These are phyloP conservation scores for Eptatretus atami DNA, from an alignment of 2,797 vertebrate genomes.

Conservation along the genomic window DNA sequence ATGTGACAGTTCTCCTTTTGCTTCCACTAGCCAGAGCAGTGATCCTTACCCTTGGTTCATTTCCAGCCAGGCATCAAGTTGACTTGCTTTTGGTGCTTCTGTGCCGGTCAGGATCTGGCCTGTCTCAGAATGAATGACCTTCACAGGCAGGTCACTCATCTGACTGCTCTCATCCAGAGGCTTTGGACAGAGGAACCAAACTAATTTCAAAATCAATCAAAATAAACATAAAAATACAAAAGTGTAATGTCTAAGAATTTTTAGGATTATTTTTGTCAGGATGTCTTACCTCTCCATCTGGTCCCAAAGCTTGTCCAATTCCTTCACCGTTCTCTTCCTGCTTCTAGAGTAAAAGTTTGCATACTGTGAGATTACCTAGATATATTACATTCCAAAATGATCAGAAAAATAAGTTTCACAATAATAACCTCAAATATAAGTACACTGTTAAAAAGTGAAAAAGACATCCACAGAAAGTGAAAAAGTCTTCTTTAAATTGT, in stretches of 20 bases:
- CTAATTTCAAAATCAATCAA: too few species aligned
- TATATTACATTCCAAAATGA: too few species aligned
- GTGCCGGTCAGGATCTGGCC: conserved; percentile 76
- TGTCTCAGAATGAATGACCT: conserved; percentile 85
- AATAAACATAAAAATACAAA: too few species aligned
- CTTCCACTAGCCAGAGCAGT: background rate
- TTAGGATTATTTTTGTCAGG: background rate
- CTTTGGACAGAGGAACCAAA: conserved; percentile 14
- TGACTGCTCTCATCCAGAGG: conserved; percentile 91
- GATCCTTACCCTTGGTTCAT: conserved; percentile 83
- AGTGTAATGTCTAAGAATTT: too few species aligned
- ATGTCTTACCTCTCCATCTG: conserved; percentile 56
- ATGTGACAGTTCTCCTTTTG: too few species aligned
- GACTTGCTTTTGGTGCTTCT: conserved; percentile 82
- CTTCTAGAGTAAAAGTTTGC: conserved; percentile 23
- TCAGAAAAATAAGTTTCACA: too few species aligned
- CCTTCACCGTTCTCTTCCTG: conserved; percentile 52
- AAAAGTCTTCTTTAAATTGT: too few species aligned
- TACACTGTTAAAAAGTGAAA: too few species aligned
- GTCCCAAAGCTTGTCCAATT: conserved; percentile 38
- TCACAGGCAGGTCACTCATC: conserved; percentile 91
- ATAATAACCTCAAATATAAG: too few species aligned
- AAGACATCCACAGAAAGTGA: too few species aligned
- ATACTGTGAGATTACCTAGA: too few species aligned
- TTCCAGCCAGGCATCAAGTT: conserved; percentile 85